Evolutionary conservation across 2,888 invertebrate species (phyloP).

Genomic region (Molanna angustata): DNA sequence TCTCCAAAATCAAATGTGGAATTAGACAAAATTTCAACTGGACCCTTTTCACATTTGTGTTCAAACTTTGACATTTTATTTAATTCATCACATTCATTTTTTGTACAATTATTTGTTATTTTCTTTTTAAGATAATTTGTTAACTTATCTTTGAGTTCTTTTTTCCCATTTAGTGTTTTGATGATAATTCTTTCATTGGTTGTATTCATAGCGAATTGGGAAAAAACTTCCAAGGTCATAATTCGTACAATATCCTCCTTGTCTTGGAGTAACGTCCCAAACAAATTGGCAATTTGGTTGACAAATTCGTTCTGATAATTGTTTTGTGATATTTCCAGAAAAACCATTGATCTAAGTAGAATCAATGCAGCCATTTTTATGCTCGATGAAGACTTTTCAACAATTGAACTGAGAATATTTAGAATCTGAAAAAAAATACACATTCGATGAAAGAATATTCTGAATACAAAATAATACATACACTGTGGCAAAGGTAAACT

Average conservation of each 20-base stretch:
- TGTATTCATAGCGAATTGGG: conserved; percentile 11
- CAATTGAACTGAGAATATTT: conserved; percentile 2
- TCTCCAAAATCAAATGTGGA: conserved; percentile 45
- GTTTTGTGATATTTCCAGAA: conserved; percentile 5
- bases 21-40: conserved; percentile 31
- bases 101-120: neutral
- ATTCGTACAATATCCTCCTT: conserved; percentile 5
- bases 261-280: conserved; percentile 12
- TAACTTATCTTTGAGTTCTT: conserved; percentile 3
- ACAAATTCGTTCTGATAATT: neutral
- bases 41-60: conserved; percentile 14
- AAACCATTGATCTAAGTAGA: conserved; percentile 7
- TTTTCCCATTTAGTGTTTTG: conserved; percentile 3
- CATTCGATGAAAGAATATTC: neutral
- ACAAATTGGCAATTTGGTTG: conserved; percentile 6
- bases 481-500: too few species aligned
- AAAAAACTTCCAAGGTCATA: conserved; percentile 13
- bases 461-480: too few species aligned
- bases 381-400: conserved; percentile 7
- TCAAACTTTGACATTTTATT: conserved; percentile 5
- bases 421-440: conserved; percentile 16
- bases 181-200: conserved; percentile 8
- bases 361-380: conserved; percentile 9
- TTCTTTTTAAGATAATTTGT: conserved; percentile 8
- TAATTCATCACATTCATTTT: neutral